Evolutionary conservation across 2,113 vertebrate genomes (phyloP).

Genomic region (Neogale vison): DNA sequence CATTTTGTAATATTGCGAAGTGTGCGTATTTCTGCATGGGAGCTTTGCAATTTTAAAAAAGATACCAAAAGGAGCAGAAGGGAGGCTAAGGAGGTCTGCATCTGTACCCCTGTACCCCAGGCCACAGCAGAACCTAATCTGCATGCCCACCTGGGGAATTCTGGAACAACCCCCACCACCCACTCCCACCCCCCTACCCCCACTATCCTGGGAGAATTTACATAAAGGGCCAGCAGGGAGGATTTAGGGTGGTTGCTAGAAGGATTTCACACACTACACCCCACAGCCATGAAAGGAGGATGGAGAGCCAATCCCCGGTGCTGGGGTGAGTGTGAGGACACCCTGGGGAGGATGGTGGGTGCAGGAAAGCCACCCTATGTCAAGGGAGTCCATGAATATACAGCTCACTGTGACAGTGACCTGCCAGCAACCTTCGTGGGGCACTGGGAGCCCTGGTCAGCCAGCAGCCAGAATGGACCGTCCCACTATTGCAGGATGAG

Average conservation of each 20-base stretch:
- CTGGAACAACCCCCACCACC: neutral
- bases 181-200: too few species aligned
- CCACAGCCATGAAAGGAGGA: neutral
- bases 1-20: conserved; percentile 68
- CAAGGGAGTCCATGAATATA: neutral
- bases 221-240: neutral
- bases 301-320: rapidly evolving
- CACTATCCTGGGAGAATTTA: neutral
- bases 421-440: rapidly evolving
- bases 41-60: conserved; percentile 65
- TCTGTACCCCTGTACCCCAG: neutral
- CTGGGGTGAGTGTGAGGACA: neutral
- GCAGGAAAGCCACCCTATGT: neutral
- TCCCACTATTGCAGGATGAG: rapidly evolving
- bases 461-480: neutral
- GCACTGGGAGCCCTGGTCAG: neutral
- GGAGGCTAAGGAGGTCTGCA: neutral
- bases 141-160: neutral
- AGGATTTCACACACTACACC: neutral
- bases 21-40: conserved; percentile 50
- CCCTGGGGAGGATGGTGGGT: neutral
- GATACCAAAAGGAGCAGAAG: conserved; percentile 39
- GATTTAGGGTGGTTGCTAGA: neutral
- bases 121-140: neutral
- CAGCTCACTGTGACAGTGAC: neutral